Evolutionary conservation across 2,888 invertebrate species (phyloP).

Genomic region (Thymelicus lineola): DNA sequence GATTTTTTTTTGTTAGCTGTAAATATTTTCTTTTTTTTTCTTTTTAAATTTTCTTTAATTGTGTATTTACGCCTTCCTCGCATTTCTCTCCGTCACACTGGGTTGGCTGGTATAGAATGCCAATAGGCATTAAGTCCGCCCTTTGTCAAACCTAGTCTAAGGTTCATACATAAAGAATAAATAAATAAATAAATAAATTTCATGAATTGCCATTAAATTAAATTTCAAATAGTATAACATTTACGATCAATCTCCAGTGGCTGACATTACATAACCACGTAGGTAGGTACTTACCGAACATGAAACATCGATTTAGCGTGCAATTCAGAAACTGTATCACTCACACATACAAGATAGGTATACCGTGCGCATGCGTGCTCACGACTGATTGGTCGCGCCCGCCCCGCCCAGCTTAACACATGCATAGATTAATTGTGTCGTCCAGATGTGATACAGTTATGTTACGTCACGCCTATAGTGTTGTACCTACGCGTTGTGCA

Average conservation of each 20-base stretch:
- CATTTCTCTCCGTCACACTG: too few relatives aligned
- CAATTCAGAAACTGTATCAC: conserved; percentile 39
- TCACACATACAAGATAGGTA: conserved; percentile 42
- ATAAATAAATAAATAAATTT: too few relatives aligned
- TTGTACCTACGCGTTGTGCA: conserved; percentile 1
- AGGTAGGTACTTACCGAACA: conserved; percentile 6
- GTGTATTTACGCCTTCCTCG: too few relatives aligned
- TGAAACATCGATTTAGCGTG: conserved; percentile 24
- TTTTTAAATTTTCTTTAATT: too few relatives aligned
- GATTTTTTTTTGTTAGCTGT: too few relatives aligned
- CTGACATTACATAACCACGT: conserved; percentile 1
- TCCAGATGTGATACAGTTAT: conserved; percentile 30
- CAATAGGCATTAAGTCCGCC: too few relatives aligned
- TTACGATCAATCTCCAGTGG: neutral
- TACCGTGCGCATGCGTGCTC: conserved; percentile 59
- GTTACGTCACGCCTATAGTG: conserved; percentile 21
- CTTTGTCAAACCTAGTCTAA: too few relatives aligned
- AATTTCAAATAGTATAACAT: too few relatives aligned
- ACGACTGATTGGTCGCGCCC: conserved; percentile 67
- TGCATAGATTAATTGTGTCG: conserved; percentile 37
- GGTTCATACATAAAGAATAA: too few relatives aligned
- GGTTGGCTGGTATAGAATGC: too few relatives aligned
- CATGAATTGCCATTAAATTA: too few relatives aligned
- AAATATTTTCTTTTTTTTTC: too few relatives aligned
- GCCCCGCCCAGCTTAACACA: conserved; percentile 64